Conservation (phyloP, 64 coral and sea anemone genomes). For the Montipora efflorescens region DNA sequence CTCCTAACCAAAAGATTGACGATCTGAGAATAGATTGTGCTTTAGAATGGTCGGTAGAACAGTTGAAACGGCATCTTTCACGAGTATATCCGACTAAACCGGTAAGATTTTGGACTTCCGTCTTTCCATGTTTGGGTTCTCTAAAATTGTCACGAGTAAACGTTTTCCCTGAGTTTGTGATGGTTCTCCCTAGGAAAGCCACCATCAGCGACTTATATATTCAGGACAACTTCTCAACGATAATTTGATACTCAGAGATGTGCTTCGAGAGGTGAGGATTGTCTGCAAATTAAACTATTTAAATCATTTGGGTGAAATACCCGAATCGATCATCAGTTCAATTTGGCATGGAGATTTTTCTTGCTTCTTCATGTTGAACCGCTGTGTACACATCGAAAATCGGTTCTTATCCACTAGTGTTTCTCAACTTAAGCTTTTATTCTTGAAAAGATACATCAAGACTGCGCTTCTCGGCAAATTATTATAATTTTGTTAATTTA, state of each 20-base stretch:
- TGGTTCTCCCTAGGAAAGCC: conserved; percentile 75
- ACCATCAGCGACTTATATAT: conserved; percentile 93
- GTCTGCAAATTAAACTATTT: background rate
- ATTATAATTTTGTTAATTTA: too few relatives aligned
- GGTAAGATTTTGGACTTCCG: conserved; percentile 66
- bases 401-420: background rate
- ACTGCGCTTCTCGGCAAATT: background rate
- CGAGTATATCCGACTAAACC: conserved; percentile 97
- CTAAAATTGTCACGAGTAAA: background rate
- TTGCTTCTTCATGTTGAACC: background rate
- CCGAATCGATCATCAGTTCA: background rate
- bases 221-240: conserved; percentile 92
- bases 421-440: background rate
- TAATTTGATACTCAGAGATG: conserved; percentile 81
- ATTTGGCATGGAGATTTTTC: background rate
- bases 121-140: background rate
- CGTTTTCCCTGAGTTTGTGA: background rate
- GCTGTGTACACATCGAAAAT: background rate
- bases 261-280: conserved; percentile 75
- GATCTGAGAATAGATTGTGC: conserved; percentile 94
- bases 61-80: conserved; percentile 94
- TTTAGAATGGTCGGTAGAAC: conserved; percentile 93
- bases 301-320: background rate
- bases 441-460: too few relatives aligned
- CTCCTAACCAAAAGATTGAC: conserved; percentile 94